Conservation (phyloP, 2,888 invertebrate genomes). For the Xanthorhoe spadicearia region DNA sequence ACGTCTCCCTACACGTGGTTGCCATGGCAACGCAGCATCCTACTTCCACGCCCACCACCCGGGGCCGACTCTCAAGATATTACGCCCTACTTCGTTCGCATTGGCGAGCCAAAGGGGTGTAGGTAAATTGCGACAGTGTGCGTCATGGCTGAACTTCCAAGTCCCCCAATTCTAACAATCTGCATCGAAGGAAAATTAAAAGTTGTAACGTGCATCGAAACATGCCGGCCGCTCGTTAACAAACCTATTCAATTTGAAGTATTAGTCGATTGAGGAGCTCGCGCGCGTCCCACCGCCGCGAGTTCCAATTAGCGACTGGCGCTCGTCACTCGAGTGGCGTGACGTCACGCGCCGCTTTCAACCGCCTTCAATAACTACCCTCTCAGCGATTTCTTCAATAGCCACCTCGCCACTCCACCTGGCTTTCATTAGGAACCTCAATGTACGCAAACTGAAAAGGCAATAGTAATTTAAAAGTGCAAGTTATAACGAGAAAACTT, state of each 20-base stretch:
- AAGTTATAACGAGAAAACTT: conserved; percentile 77
- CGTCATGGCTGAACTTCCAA: conserved; percentile 63
- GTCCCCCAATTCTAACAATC: conserved; percentile 58
- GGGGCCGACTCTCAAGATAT: conserved; percentile 83
- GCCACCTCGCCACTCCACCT: conserved; percentile 76
- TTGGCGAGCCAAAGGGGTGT: conserved; percentile 83
- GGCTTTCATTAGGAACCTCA: conserved; percentile 82
- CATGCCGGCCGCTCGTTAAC: conserved; percentile 81
- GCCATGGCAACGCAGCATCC: conserved; percentile 87
- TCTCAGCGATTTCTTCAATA: conserved; percentile 81
- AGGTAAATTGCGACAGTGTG: conserved; percentile 68
- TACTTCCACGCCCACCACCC: conserved; percentile 85
- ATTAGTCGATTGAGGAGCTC: conserved; percentile 81
- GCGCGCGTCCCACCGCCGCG: conserved; percentile 77
- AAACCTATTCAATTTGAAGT: conserved; percentile 82
- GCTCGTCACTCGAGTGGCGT: conserved; percentile 79
- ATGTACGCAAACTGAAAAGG: conserved; percentile 75
- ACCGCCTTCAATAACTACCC: conserved; percentile 81
- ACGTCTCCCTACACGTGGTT: conserved; percentile 80
- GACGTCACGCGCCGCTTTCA: conserved; percentile 83
- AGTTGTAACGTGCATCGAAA: conserved; percentile 63
- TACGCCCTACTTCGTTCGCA: conserved; percentile 83
- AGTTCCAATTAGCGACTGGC: conserved; percentile 84
- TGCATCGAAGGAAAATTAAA: conserved; percentile 53
- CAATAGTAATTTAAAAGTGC: conserved; percentile 73